Conservation (phyloP, 2,888 invertebrate genomes). For the Lysandra bellargus region DNA sequence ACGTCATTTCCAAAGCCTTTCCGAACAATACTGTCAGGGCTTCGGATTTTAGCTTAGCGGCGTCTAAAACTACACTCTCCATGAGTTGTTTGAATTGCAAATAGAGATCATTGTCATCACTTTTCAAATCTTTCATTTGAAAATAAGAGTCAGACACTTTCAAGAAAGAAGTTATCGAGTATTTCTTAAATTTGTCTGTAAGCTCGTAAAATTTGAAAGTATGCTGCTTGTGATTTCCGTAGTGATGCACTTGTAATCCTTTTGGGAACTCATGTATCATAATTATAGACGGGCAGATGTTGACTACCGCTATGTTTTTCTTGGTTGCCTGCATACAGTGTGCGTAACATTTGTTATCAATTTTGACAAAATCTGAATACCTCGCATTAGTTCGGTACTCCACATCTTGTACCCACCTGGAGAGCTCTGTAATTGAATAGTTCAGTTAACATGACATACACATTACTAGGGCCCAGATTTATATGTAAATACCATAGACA, state of each 20-base stretch:
- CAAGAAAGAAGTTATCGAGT: constrained; percentile 47
- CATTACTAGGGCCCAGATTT: no score
- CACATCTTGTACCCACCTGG: constrained; percentile 54
- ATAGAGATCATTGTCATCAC: constrained; percentile 48
- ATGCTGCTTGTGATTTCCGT: constrained; percentile 48
- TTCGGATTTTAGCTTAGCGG: constrained; percentile 48
- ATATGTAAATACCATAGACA: no score
- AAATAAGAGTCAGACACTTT: constrained; percentile 41
- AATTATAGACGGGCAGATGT: constrained; percentile 57
- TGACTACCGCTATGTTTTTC: neutral
- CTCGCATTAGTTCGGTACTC: constrained; percentile 47
- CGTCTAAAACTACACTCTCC: constrained; percentile 49
- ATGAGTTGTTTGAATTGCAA: constrained; percentile 56
- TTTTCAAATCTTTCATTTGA: constrained; percentile 32
- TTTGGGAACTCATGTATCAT: constrained; percentile 50
- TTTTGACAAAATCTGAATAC: constrained; percentile 51
- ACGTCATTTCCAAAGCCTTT: constrained; percentile 58
- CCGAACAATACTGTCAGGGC: constrained; percentile 50
- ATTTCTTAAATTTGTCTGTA: constrained; percentile 47
- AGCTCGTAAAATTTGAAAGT: constrained; percentile 46
- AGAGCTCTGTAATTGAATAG: constrained; percentile 55
- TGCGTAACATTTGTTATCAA: constrained; percentile 48
- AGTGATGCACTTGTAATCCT: constrained; percentile 57
- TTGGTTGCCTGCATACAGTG: constrained; percentile 46
- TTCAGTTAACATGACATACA: neutral